Conservation (phyloP, 2,797 vertebrate species). For the Acrossocheilus wenchowensis region DNA sequence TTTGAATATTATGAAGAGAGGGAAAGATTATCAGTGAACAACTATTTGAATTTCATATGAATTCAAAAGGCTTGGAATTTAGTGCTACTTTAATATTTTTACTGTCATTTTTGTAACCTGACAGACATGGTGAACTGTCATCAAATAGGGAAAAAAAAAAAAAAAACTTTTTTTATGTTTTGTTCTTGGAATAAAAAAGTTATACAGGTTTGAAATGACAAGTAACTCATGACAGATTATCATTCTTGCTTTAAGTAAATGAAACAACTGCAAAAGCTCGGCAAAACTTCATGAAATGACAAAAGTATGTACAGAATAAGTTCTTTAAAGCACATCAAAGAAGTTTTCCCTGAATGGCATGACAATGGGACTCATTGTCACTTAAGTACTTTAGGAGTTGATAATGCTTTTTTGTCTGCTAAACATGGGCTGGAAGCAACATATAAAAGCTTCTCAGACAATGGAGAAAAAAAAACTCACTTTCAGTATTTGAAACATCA, state of each 20-base stretch:
- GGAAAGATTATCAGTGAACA: not conserved
- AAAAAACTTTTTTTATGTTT: not conserved
- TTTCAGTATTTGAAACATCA: not conserved
- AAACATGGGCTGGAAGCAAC: not conserved
- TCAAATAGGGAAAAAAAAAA: not conserved
- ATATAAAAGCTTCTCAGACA: constrained; percentile 23
- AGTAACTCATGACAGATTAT: not conserved
- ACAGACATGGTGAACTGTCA: not conserved
- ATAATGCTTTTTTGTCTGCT: constrained; percentile 35
- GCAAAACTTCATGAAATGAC: constrained; percentile 5
- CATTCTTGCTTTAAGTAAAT: not conserved
- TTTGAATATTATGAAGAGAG: not conserved
- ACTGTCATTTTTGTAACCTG: not conserved
- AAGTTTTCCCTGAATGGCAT: constrained; percentile 22
- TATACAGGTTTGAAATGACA: not conserved
- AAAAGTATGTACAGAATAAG: not conserved
- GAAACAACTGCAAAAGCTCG: not conserved
- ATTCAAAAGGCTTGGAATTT: not conserved
- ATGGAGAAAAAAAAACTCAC: not conserved
- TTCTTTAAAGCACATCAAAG: not conserved
- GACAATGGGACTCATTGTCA: constrained; percentile 12
- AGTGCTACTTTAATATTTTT: not conserved
- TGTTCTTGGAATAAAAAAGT: not conserved
- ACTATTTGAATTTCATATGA: not conserved
- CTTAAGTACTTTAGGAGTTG: constrained; percentile 24